phyloP scores from a whole-genome alignment of 2,113 vertebrate species.

The Coptodon bakossiorum region DNA sequence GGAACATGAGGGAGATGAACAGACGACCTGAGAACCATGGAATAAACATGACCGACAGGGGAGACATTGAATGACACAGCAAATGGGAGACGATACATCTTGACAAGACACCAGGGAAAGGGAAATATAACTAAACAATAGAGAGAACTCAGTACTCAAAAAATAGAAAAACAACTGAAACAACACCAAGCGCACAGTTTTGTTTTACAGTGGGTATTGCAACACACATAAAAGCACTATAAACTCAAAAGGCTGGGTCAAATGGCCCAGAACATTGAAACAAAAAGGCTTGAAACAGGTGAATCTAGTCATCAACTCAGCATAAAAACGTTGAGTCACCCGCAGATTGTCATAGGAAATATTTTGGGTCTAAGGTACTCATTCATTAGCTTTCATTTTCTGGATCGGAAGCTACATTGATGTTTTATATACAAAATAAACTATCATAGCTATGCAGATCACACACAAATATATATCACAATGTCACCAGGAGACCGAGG shows the following conservation, averaged over 20 bases:
- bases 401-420: accelerated
- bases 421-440: neutral
- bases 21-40: accelerated
- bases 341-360: neutral
- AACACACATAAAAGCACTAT: neutral
- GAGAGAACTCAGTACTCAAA: neutral
- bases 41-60: neutral
- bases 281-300: neutral
- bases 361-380: accelerated
- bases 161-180: neutral
- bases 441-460: too few relatives aligned
- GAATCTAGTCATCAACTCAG: neutral
- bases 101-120: neutral
- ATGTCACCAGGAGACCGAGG: too few relatives aligned
- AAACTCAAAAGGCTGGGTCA: neutral
- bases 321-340: neutral
- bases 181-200: neutral
- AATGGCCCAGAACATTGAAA: neutral
- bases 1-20: neutral
- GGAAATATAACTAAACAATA: neutral
- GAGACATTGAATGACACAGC: neutral
- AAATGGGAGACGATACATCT: accelerated
- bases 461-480: too few relatives aligned
- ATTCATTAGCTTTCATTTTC: neutral
- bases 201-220: neutral